phyloP scores from a whole-genome alignment of 2,888 invertebrate species.

The Tromatobia lineatoria region DNA sequence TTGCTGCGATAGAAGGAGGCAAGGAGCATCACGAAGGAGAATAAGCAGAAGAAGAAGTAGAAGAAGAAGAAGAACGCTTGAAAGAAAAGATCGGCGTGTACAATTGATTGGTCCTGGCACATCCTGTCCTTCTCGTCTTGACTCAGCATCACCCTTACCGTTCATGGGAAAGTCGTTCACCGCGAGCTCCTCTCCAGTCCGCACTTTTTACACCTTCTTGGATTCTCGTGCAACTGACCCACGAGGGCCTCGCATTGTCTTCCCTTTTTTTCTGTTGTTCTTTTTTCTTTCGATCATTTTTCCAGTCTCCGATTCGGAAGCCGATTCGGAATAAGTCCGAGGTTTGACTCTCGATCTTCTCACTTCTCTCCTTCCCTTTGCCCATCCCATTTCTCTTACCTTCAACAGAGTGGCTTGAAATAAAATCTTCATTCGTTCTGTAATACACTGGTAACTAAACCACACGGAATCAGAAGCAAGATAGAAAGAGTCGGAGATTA shows the following conservation, averaged over 20 bases:
- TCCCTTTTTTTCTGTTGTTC: constrained; percentile 35
- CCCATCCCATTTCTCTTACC: background rate
- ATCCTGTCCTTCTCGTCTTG: constrained; percentile 80
- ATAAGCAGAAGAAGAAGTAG: constrained; percentile 65
- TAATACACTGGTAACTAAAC: constrained; percentile 33
- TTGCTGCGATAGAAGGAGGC: constrained; percentile 68
- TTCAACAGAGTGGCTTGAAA: constrained; percentile 29
- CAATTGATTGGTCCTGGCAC: constrained; percentile 85
- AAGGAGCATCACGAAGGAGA: constrained; percentile 47
- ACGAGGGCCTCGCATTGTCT: constrained; percentile 37
- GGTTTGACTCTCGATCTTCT: background rate
- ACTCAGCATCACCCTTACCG: constrained; percentile 65
- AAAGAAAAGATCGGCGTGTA: constrained; percentile 82
- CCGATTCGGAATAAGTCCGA: constrained; percentile 35
- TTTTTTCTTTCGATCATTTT: constrained; percentile 24
- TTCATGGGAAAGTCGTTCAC: constrained; percentile 84
- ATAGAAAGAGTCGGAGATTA: constrained; percentile 48
- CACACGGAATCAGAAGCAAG: constrained; percentile 14
- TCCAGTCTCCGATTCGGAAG: constrained; percentile 25
- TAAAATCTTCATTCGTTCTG: constrained; percentile 36
- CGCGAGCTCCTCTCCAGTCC: constrained; percentile 73
- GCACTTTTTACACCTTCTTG: constrained; percentile 64
- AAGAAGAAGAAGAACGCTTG: constrained; percentile 62
- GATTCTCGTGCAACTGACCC: constrained; percentile 49
- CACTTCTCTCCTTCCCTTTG: constrained; percentile 12